Evolutionary conservation across 2,113 vertebrate species (phyloP).

Genomic region (Thunnus thynnus): DNA sequence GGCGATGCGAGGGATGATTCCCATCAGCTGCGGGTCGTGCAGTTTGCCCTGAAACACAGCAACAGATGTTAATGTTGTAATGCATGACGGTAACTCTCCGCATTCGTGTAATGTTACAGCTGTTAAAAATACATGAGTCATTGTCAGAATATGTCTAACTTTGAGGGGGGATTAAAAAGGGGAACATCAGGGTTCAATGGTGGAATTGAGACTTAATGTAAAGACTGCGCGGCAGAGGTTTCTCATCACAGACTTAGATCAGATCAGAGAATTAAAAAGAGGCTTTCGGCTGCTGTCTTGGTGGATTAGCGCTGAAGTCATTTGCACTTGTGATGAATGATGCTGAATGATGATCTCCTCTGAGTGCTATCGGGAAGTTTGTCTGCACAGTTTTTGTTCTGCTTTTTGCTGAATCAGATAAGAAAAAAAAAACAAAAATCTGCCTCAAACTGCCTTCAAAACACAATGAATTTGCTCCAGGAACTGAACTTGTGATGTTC

Average conservation of each 20-base stretch:
- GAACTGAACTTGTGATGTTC: not conserved
- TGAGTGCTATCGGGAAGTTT: not conserved
- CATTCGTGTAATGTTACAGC: no score
- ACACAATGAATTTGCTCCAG: not conserved
- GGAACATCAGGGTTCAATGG: conserved; percentile 1
- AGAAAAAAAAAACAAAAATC: not conserved
- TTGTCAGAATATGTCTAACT: not conserved
- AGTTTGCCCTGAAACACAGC: conserved; percentile 88
- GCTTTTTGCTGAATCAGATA: not conserved
- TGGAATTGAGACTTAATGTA: not conserved
- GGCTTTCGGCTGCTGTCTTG: not conserved
- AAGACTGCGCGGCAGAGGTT: not conserved
- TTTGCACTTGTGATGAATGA: not conserved
- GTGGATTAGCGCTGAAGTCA: conserved; percentile 20
- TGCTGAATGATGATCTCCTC: not conserved
- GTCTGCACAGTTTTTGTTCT: no score
- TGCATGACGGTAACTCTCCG: no score
- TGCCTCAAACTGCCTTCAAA: not conserved
- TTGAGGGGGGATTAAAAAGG: not conserved
- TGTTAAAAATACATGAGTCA: no score
- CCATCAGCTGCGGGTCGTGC: conserved; percentile 93
- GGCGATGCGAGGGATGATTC: conserved; percentile 94
- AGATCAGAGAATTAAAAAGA: conserved; percentile 22
- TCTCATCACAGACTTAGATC: not conserved
- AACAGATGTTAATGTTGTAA: not conserved